phyloP scores from a whole-genome alignment of 2,797 vertebrate genomes.

The Glyptemys insculpta region DNA sequence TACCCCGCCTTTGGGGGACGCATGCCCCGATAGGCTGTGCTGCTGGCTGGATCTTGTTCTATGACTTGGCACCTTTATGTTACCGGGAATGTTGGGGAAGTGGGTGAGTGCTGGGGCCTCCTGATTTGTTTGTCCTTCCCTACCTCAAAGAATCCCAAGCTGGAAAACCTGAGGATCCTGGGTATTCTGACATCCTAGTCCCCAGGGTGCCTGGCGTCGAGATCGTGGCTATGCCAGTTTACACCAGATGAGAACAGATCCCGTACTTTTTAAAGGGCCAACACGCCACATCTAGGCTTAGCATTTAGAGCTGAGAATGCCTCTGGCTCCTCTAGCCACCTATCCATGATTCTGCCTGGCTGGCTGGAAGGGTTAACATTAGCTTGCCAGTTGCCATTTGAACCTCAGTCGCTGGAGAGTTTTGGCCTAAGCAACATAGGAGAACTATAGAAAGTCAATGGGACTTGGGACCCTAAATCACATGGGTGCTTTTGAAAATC shows the following conservation, averaged over 20 bases:
- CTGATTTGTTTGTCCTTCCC: background rate
- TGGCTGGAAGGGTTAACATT: background rate
- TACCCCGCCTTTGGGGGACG: background rate
- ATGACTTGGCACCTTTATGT: background rate
- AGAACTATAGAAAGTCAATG: fast-evolving
- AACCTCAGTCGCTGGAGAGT: fast-evolving
- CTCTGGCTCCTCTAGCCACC: background rate
- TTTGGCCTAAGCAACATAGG: background rate
- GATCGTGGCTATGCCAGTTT: fast-evolving
- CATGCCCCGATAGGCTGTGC: background rate
- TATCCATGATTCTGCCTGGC: background rate
- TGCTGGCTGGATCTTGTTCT: background rate
- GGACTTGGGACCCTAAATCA: background rate
- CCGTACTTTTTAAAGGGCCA: background rate
- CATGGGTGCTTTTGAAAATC: background rate
- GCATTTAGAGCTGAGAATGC: background rate
- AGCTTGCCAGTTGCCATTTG: background rate
- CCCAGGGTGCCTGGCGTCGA: background rate
- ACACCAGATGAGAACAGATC: background rate
- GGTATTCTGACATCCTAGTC: background rate
- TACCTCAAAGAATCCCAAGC: background rate
- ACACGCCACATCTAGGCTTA: background rate
- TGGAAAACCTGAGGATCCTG: background rate
- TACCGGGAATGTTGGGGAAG: background rate
- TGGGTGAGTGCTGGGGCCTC: background rate